Base-by-base conservation (phyloP, 2,888 invertebrate genomes). In the Nematopogon swammerdamellus region DNA sequence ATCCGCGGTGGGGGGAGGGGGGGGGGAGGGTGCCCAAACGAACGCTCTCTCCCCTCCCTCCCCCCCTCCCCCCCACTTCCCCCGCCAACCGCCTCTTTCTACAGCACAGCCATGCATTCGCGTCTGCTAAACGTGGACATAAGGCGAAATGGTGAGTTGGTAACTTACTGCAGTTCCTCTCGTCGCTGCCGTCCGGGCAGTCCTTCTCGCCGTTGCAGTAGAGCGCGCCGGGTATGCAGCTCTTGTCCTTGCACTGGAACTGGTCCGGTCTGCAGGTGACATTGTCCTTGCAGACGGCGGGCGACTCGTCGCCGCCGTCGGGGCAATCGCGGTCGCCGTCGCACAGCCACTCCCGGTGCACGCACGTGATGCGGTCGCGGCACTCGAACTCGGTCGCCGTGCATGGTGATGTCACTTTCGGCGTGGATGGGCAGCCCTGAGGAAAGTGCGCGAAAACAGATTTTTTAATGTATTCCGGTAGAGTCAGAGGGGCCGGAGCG, bases 101-200 rank as follows among this genome's bases (percentile, higher is more conserved):
- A n/a, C n/a, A n/a, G n/a, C n/a, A n/a, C n/a, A n/a, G n/a, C n/a
- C n/a, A n/a, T n/a, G n/a, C n/a, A n/a, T n/a, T n/a, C n/a, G n/a
- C n/a, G n/a, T n/a, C n/a, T n/a, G n/a, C n/a, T n/a, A 25, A 25
- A 25, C 5, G 25, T 25, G 8, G 25, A 25, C 25, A 6, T 25
- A 25, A 25, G 25, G 8, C 4, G 25, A 25, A 25, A 25, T 25
- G 5, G 8, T 25, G 8, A 8, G 8, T 8, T 25, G 25, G 8
- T 14, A 4, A 81, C 84, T 83, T 69, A 86, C 88, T 85, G 76
- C 95, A 95, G 59, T 91, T 86, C 46, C 83, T 71, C 71, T 96
- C 96, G 67, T 96, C 95, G 60, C 91, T 92, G 56, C 86, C 87
- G 70, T 96, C 95, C 0, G 82, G 70, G 61, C 95, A 96, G 59